Percentiles rank a stretch among this genome's conserved stretches.
Conservation (phyloP, 2,888 invertebrate species). For the Drosophila ochracea region DNA sequence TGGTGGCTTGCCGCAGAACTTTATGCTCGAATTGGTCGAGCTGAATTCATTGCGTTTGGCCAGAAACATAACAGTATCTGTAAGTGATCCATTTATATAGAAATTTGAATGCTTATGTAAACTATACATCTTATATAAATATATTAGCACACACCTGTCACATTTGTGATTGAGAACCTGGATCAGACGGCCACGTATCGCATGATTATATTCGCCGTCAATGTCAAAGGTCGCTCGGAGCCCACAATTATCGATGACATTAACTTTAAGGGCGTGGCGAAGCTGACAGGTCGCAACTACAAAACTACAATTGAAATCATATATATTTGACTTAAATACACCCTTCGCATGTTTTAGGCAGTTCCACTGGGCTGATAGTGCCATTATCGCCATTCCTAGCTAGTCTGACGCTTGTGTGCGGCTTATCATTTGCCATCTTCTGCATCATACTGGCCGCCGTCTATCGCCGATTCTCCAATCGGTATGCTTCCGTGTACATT, state of each 20-base stretch:
- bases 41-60: constrained; percentile 88
- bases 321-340: constrained; percentile 1
- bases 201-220: constrained; percentile 93
- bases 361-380: constrained; percentile 87
- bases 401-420: constrained; percentile 91
- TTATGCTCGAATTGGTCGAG: constrained; percentile 92
- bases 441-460: constrained; percentile 91
- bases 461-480: constrained; percentile 88
- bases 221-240: constrained; percentile 94
- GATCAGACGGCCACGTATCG: constrained; percentile 92
- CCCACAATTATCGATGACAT: constrained; percentile 93
- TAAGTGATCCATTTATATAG: constrained; percentile 65
- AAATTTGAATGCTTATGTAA: background rate
- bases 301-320: background rate
- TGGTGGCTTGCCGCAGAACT: constrained; percentile 94
- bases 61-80: constrained; percentile 84
- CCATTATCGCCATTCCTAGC: constrained; percentile 91
- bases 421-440: constrained; percentile 90
- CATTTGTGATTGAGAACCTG: constrained; percentile 86
- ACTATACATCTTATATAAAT: background rate
- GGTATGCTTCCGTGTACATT: constrained; percentile 83
- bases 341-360: constrained; percentile 85
- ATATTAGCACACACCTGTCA: constrained; percentile 83
- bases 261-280: constrained; percentile 94
- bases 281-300: constrained; percentile 90